Base-by-base conservation (phyloP, 2,888 invertebrate species). In the Orthonychiurus folsomi region DNA sequence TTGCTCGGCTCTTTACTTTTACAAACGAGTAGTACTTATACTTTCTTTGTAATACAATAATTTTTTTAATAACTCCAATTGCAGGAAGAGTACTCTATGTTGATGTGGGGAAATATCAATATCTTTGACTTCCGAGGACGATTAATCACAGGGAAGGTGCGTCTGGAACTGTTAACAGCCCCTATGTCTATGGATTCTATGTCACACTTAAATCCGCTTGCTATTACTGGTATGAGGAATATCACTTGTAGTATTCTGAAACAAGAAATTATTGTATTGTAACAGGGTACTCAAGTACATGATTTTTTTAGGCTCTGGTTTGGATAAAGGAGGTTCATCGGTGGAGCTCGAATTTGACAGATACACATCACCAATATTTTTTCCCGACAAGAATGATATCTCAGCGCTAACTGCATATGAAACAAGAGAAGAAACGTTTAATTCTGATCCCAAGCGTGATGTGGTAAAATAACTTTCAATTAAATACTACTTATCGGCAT, bases 21-120 rank as follows among this genome's bases (percentile, higher is more conserved):
- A n/a, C n/a, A n/a, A 70, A 59, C 56, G 47, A 50, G 52, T 54
- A 48, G 27, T 37, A n/a, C n/a, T 25, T 20, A 24, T 26, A 54
- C 1, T 61, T 63, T 52, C 28, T 21, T 21, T 55, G 48, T 60
- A 20, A 37, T 59, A 50, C 26, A 25, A 47, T 23, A 52, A 26
- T 26, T 56, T 61, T n/a, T 59, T 50, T 56, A 59, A 61, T 60
- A 18, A 21, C 15, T 53, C 27, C 52, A 52, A 57, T 66, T 62
- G 37, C 65, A 72, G 62, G 72, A 80, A 77, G 78, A 79, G 54
- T 77, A 78, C 56, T 78, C 77, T 71, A 78, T 80, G 59, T 71
- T 82, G 50, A 81, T 81, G 1, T 83, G 81, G 81, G 80, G 79
- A 47, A 83, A 82, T 73, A 73, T 83, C 27, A 80, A 80, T 66